Conservation (phyloP, 2,113 vertebrate genomes). For the Chrysochloris asiatica region DNA sequence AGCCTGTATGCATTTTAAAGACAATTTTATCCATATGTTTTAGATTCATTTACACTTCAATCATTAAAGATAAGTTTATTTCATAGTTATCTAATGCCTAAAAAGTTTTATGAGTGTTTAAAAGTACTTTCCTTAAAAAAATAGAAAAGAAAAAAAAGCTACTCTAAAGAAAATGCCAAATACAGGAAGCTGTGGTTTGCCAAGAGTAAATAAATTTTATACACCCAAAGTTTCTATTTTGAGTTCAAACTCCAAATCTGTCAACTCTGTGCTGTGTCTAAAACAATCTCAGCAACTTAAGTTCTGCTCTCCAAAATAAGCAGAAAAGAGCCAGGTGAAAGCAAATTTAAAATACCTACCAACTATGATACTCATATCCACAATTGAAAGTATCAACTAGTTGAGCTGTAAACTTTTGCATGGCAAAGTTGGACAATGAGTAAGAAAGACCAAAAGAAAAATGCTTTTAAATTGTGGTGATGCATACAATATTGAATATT, state of each 20-base stretch:
- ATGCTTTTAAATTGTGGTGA: not conserved
- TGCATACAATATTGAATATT: not conserved
- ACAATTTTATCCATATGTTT: slow-evolving; percentile 68
- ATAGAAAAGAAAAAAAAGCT: not conserved
- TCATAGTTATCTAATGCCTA: slow-evolving; percentile 65
- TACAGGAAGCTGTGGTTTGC: slow-evolving; percentile 53
- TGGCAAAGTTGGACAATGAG: not conserved
- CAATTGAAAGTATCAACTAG: not conserved
- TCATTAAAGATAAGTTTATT: slow-evolving; percentile 70
- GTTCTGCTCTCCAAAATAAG: slow-evolving; percentile 47
- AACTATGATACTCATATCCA: not conserved
- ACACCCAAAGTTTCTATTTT: slow-evolving; percentile 62
- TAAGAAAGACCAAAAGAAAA: not conserved
- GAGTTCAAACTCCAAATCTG: slow-evolving; percentile 40
- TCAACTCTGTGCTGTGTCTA: slow-evolving; percentile 49
- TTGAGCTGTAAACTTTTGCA: not conserved
- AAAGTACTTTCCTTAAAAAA: slow-evolving; percentile 45
- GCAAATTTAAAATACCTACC: not conserved
- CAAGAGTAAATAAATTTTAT: slow-evolving; percentile 61
- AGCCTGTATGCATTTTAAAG: slow-evolving; percentile 57
- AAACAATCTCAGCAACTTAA: slow-evolving; percentile 39
- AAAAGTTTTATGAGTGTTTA: slow-evolving; percentile 42
- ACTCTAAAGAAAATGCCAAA: slow-evolving; percentile 52
- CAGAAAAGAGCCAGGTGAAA: slow-evolving; percentile 34
- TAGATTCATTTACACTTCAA: slow-evolving; percentile 69